Evolutionary conservation across 2,888 invertebrate species (phyloP), one percentile per base, ranked within the genome.

Genomic region (Callinectes sapidus): DNA sequence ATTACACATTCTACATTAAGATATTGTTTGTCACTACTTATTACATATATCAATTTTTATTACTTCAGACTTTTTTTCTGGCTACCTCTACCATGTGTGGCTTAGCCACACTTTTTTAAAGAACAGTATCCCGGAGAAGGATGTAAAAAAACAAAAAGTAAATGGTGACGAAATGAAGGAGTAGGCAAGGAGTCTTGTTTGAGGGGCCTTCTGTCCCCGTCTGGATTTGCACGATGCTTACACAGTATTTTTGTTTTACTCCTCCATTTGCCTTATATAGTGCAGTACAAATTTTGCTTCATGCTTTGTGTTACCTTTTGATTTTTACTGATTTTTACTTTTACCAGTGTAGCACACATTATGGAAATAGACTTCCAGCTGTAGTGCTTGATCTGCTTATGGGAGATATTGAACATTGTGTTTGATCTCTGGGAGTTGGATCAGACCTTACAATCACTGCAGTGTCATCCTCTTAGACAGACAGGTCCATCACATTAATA

Each of bases 61-160:
- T 71, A 71, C 71, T 71, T 71, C 71, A 71, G 71, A 71, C 28
- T 71, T 71, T 71, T 71, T 71, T 71, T 71, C n/a, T 71, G 71
- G 71, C n/a, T 71, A 28, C n/a, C 1, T 13, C 71, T 71, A 18
- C 71, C 71, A 71, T 71, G 28, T 61, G 61, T 71, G 10, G 28
- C n/a, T 71, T n/a, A n/a, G 71, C n/a, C 71, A 71, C 61, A 23
- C 16, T 61, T 23, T 23, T 61, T 61, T 61, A 23, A 48, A 23
- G 71, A 28, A 28, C n/a, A 71, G 28, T 71, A 28, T 71, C 8
- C 71, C 71, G 1, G 71, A 28, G 71, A 71, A 28, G 23, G 71
- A 13, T 71, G n/a, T 5, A 10, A 28, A n/a, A 28, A 28, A 71
- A n/a, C 5, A 28, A n/a, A 71, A 18, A 10, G 10, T 71, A 71